A percentile compares a stretch with the other conserved stretches of the same genome.
Conservation (phyloP, 2,888 invertebrate genomes). For the Hirtodrosophila alboralis region DNA sequence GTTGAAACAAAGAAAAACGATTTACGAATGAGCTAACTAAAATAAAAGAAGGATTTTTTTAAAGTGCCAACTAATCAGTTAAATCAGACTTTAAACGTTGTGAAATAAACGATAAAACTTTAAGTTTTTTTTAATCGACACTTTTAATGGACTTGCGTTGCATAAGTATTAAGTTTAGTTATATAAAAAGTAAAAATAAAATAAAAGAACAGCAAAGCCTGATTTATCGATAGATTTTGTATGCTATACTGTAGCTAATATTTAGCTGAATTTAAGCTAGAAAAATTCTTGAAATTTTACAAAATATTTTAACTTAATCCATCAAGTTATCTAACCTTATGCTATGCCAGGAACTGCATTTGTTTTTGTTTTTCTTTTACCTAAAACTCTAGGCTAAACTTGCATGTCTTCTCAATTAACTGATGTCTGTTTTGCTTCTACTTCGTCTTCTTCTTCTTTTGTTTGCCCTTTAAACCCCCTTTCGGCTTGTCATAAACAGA, state of each 20-base stretch:
- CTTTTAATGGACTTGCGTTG: no score
- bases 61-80: constrained; percentile 24
- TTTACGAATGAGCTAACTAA: constrained; percentile 16
- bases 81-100: background rate
- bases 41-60: constrained; percentile 2
- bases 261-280: no score
- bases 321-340: background rate
- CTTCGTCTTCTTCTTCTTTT: no score
- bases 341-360: constrained; percentile 8
- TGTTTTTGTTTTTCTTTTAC: no score
- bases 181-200: no score
- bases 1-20: constrained; percentile 12
- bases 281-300: no score
- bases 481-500: constrained; percentile 37
- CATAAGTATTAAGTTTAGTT: no score
- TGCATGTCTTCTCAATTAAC: constrained; percentile 33
- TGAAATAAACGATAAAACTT: background rate
- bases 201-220: no score
- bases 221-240: no score
- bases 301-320: background rate
- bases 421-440: constrained; percentile 5
- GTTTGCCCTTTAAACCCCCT: constrained; percentile 22
- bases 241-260: no score
- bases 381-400: constrained; percentile 23
- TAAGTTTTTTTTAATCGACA: no score